phyloP scores from a whole-genome alignment of 2,797 vertebrate genomes.

The Carcharodon carcharias region DNA sequence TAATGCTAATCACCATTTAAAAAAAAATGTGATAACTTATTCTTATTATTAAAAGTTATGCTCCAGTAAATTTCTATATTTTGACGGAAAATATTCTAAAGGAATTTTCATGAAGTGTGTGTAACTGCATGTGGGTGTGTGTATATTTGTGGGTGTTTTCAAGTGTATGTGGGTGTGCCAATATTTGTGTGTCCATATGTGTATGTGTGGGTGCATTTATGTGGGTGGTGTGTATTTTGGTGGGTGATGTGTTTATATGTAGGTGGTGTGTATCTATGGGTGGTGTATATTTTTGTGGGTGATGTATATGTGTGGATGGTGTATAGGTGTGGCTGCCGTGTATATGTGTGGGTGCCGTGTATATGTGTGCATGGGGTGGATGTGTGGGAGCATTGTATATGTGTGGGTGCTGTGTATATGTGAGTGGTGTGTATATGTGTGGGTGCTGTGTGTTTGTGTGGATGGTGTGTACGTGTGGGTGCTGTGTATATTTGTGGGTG shows the following conservation, averaged over 20 bases:
- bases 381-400: background rate
- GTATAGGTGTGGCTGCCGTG: too few species aligned
- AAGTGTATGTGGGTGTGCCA: background rate
- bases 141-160: background rate
- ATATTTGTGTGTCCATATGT: background rate
- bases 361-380: too few species aligned
- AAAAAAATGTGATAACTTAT: background rate
- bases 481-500: too few species aligned
- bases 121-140: background rate
- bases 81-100: background rate
- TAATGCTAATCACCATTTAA: background rate
- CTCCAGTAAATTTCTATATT: background rate
- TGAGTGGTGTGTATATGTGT: too few species aligned
- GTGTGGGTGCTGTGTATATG: background rate
- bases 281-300: background rate
- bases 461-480: too few species aligned
- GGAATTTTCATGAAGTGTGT: background rate
- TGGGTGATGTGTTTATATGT: too few species aligned
- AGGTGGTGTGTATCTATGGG: too few species aligned
- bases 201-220: background rate
- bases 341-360: too few species aligned
- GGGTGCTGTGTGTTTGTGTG: too few species aligned
- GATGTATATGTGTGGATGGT: too few species aligned
- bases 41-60: background rate
- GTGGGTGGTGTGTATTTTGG: too few species aligned